Evolutionary conservation across 2,113 vertebrate species (phyloP).

Genomic region (Notothenia coriiceps): DNA sequence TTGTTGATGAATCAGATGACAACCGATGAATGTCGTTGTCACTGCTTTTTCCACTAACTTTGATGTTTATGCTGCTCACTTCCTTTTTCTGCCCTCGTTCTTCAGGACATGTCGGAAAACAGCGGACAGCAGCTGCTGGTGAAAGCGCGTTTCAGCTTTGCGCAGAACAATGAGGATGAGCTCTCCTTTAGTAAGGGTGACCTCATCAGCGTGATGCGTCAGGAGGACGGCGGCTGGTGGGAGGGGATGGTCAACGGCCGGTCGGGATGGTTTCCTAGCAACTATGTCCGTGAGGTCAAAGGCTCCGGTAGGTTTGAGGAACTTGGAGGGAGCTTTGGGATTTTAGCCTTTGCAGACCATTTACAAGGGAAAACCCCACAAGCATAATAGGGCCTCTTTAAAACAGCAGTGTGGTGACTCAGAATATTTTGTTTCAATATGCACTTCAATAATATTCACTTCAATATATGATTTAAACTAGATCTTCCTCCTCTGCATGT

Average conservation of each 20-base stretch:
- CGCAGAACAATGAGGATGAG: slow-evolving; percentile 98
- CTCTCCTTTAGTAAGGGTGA: slow-evolving; percentile 96
- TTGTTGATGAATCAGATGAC: background rate
- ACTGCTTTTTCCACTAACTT: background rate
- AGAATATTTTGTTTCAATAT: background rate
- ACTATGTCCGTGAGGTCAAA: slow-evolving; percentile 97
- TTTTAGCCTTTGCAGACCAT: no score
- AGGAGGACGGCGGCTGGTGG: slow-evolving; percentile 99
- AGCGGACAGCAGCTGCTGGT: slow-evolving; percentile 93
- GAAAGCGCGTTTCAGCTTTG: slow-evolving; percentile 96
- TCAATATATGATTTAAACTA: slow-evolving; percentile 1
- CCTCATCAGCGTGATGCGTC: slow-evolving; percentile 93
- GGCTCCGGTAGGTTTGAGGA: slow-evolving; percentile 88
- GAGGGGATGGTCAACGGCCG: slow-evolving; percentile 92
- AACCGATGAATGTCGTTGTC: background rate
- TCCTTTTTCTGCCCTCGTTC: background rate
- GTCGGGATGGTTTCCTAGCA: slow-evolving; percentile 99
- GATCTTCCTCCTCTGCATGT: background rate
- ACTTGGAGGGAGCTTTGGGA: no score
- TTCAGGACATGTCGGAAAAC: slow-evolving; percentile 97
- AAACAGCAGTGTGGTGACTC: background rate
- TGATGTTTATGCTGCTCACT: background rate
- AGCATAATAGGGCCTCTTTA: no score
- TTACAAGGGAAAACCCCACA: no score
- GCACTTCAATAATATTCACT: background rate